A percentile compares a stretch with the other conserved stretches of the same genome.
These are phyloP conservation scores for Aptenodytes forsteri DNA, from an alignment of 2,113 vertebrate species.

Conservation along the genomic window DNA sequence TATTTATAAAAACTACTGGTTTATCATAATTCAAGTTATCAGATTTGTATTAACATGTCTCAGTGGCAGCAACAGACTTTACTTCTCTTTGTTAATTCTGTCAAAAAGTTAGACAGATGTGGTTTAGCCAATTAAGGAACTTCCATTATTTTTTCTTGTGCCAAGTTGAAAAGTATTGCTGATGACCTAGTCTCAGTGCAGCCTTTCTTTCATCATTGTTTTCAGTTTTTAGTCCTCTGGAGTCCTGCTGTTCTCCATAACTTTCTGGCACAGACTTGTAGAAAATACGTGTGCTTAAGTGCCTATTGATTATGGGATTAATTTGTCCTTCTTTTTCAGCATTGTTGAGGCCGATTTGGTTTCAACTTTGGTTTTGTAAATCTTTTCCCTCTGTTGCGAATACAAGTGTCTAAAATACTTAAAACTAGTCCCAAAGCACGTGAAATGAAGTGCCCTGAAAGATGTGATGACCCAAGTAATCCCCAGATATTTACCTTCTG, in stretches of 20 bases:
- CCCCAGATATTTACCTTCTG: not conserved
- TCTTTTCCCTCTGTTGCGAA: not conserved
- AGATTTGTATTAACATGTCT: not conserved
- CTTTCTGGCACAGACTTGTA: not conserved
- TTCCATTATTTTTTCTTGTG: conserved; percentile 14
- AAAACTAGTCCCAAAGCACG: not conserved
- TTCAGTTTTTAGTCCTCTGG: not conserved
- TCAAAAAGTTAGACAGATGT: conserved; percentile 27
- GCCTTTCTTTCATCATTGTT: not conserved
- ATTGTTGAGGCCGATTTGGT: fast-evolving
- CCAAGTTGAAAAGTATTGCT: not conserved
- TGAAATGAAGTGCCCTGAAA: not conserved
- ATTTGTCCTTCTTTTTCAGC: not conserved
- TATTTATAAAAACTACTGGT: not conserved
- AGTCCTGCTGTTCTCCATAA: not conserved
- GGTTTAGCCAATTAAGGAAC: conserved; percentile 28
- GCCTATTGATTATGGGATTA: not conserved
- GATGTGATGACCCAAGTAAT: not conserved
- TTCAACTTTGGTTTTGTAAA: not conserved
- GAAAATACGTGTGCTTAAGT: not conserved
- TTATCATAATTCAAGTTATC: not conserved
- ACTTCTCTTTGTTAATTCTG: not conserved
- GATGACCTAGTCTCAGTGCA: not conserved
- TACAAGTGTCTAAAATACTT: not conserved
- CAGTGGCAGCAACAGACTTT: not conserved